Evolutionary conservation across 2,797 vertebrate genomes (phyloP), one percentile per base, ranked within the genome.

Genomic region (Hirundo rustica): DNA sequence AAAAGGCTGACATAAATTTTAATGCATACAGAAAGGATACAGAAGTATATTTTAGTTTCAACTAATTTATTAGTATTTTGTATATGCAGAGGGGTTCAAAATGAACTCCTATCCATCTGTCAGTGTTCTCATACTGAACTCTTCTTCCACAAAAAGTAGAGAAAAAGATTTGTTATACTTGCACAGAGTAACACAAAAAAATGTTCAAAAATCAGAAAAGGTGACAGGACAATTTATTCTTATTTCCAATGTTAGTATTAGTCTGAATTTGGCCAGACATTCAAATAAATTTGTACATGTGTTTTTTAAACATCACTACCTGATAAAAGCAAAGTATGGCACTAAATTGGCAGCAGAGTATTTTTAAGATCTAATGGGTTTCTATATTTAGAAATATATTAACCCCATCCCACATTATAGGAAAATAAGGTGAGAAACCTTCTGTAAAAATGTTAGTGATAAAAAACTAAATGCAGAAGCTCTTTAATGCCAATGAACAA

Each of bases 71-170:
- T 82, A 42, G 36, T 65, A 57, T 91, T 89, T 75, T 90, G 30
- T 62, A 36, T 74, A 93, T 78, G 74, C 32, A 44, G 54, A 82
- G 72, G 70, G 47, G 48, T 90, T 89, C 67, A 77, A 92, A 92
- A 96, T 32, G 3, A 54, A 72, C 61, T 92, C 44, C 42, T 74
- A 64, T 67, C 30, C 34, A 85, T 50, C 40, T 82, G 48, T 70
- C 89, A 88, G 57, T 48, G 15, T 81, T 85, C 36, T 93, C 90
- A 60, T 94, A 75, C 62, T 86, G 73, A 93, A 65, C 42, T 12
- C 55, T 91, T 70, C 12, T 25, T 62, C 64, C 50, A 3, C 22
- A 93, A 40, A 66, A 96, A 47, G 67, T 55, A 85, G 85, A 47
- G 42, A 45, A 79, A 89, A 75, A 72, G 10, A 30, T 84, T 85